phyloP scores from a whole-genome alignment of 2,888 invertebrate species.

The Drosophila falleni region DNA sequence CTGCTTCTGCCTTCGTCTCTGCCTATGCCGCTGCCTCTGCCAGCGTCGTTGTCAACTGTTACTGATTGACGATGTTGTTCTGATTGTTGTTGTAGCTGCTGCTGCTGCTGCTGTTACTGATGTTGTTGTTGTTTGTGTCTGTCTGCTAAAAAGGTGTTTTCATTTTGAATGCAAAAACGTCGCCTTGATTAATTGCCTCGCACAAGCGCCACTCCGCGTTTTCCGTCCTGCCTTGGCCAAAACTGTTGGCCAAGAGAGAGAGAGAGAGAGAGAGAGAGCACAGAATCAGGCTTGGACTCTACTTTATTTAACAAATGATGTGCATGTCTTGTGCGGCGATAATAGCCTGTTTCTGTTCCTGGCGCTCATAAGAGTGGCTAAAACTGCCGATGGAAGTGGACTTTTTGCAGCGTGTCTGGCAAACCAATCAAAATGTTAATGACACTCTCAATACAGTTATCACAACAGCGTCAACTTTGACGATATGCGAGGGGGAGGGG shows the following conservation, averaged over 20 bases:
- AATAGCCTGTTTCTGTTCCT: conserved; percentile 59
- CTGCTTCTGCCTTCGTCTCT: no score
- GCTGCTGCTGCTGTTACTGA: conserved; percentile 26
- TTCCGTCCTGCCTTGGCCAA: not conserved
- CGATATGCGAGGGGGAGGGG: conserved; percentile 20
- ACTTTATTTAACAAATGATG: conserved; percentile 79
- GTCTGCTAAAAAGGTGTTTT: conserved; percentile 75
- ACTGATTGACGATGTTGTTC: conserved; percentile 74
- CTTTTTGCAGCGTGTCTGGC: conserved; percentile 34
- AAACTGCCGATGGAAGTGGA: conserved; percentile 22
- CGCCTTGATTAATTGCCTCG: conserved; percentile 83
- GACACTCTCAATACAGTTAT: conserved; percentile 85
- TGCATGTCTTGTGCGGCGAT: conserved; percentile 70
- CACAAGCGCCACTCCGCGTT: conserved; percentile 72
- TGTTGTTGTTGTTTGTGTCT: conserved; percentile 34
- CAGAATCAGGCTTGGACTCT: conserved; percentile 26
- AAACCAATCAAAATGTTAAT: conserved; percentile 85
- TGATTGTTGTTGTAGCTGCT: conserved; percentile 30
- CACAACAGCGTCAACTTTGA: conserved; percentile 52
- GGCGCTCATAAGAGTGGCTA: conserved; percentile 54
- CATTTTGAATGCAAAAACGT: conserved; percentile 76
- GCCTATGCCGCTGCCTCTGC: not conserved
- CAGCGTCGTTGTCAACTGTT: conserved; percentile 66
- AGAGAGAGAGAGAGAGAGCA: not conserved
- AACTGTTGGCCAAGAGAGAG: conserved; percentile 3